Percentiles rank a stretch among this genome's conserved stretches.
Evolutionary conservation across 2,888 invertebrate genomes (phyloP).

Genomic region (Eilema sororculum): DNA sequence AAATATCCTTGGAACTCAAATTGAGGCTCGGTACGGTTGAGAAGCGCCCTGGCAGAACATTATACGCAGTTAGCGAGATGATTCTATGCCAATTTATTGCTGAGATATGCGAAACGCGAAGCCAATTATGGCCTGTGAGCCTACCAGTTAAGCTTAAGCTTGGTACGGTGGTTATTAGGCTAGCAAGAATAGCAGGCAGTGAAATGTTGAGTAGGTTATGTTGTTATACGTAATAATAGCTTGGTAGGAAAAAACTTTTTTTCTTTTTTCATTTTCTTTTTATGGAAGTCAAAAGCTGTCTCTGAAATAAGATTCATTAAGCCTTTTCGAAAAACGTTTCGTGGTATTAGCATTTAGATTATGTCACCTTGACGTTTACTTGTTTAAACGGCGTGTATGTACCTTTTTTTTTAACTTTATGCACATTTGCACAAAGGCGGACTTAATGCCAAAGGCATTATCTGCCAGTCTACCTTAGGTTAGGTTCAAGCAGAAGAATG

Average conservation of each 20-base stretch:
- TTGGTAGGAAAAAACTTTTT: background rate
- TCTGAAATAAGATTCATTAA: too few species aligned
- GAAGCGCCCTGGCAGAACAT: conserved; percentile 23
- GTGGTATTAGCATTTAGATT: too few species aligned
- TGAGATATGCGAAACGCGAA: conserved; percentile 46
- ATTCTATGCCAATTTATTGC: conserved; percentile 50
- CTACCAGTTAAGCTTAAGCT: conserved; percentile 24
- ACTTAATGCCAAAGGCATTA: too few species aligned
- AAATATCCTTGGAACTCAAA: conserved; percentile 28
- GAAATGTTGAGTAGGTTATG: conserved; percentile 25
- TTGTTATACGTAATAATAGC: conserved; percentile 4
- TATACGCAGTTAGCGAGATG: conserved; percentile 43
- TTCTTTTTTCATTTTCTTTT: background rate
- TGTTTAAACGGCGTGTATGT: too few species aligned
- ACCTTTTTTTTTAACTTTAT: too few species aligned
- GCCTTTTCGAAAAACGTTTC: too few species aligned
- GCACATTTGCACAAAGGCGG: too few species aligned
- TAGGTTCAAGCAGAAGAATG: too few species aligned
- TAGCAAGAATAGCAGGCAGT: conserved; percentile 23
- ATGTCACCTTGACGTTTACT: too few species aligned
- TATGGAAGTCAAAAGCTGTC: too few species aligned
- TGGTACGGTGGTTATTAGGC: conserved; percentile 33
- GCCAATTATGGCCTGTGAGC: conserved; percentile 40
- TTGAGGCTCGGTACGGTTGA: conserved; percentile 11
- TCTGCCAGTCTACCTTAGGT: too few species aligned